Base-by-base conservation (phyloP, 2,113 vertebrate genomes). In the Microcebus lehilahytsara region DNA sequence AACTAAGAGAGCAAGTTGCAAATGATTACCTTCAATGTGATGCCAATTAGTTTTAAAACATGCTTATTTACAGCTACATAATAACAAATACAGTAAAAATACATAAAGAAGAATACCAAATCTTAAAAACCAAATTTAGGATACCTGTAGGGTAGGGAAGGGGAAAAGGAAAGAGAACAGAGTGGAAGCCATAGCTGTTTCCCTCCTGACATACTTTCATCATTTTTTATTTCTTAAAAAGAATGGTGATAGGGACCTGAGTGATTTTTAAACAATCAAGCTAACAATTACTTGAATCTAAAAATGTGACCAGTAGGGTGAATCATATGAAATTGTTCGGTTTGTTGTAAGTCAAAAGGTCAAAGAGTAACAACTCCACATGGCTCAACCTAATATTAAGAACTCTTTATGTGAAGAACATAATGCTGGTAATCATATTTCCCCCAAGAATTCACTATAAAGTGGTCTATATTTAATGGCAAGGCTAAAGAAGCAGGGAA, bases 321-420 rank as follows among this genome's bases (percentile, higher is more conserved):
- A 94, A 40, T 62, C 42, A 62, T 42, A 83, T 64, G 49, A 86
- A 87, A 90, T 5, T 91, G 30, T n/a, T 89, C 16, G 25, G 8
- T 16, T 78, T 92, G 42, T 58, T 92, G 10, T n/a, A 79, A 58
- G 46, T 56, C 23, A 85, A 96, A 95, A 87, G 74, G 81, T 86
- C 53, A 97, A 92, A 37, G 79, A 96, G 60, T 88, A 96, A 79
- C 23, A 83, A 96, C 27, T 91, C 27, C 30, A 77, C 30, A 72
- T 34, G 32, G 53, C 69, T 91, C 67, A 77, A 78, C 23, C 17
- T n/a, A 93, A 27, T 51, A 89, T 53, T 89, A 87, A 96, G 16
- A 95, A 83, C 77, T 81, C 58, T 96, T 34, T 83, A 93, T 13
- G 88, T 85, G 32, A 96, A 97, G 75, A 96, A 56, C 10, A 79